These are phyloP conservation scores for Drosophila mauritiana DNA, from an alignment of 1,140 invertebrate species.

Conservation along the genomic window DNA sequence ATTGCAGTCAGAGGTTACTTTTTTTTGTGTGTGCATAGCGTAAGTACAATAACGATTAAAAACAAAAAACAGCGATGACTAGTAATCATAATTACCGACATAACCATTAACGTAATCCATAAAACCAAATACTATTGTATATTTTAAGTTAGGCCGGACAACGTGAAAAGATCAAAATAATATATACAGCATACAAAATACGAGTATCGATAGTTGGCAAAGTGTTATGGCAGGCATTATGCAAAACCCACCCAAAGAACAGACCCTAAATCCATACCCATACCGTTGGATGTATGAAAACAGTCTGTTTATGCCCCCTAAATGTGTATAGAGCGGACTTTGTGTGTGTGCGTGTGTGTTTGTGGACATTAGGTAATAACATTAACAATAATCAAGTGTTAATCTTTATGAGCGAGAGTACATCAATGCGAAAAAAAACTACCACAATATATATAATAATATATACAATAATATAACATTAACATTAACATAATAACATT, in stretches of 20 bases:
- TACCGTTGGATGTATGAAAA: slow-evolving; percentile 8
- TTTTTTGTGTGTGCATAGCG: slow-evolving; percentile 40
- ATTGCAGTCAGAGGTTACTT: slow-evolving; percentile 33
- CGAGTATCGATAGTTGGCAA: neutral
- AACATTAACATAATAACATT: slow-evolving; percentile 3
- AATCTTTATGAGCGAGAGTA: neutral
- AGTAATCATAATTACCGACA: slow-evolving; percentile 29
- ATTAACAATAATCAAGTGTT: slow-evolving; percentile 11
- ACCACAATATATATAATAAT: too few species aligned
- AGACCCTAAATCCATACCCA: slow-evolving; percentile 11
- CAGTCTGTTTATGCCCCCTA: slow-evolving; percentile 11
- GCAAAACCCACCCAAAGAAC: slow-evolving; percentile 37
- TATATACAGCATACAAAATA: slow-evolving; percentile 1
- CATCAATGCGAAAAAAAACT: neutral
- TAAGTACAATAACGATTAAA: slow-evolving; percentile 43
- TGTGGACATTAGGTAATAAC: neutral
- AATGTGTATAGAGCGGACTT: slow-evolving; percentile 20
- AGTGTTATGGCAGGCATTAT: slow-evolving; percentile 16
- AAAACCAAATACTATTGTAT: slow-evolving; percentile 22
- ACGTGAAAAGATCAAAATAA: slow-evolving; percentile 36
- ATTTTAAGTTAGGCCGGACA: slow-evolving; percentile 23
- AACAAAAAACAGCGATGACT: slow-evolving; percentile 18
- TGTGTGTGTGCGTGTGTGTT: slow-evolving; percentile 4
- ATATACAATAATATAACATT: too few species aligned
- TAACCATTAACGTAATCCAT: slow-evolving; percentile 30